These are phyloP conservation scores for Lophotis ruficrista DNA, from an alignment of 2,113 vertebrate genomes.

Conservation along the genomic window DNA sequence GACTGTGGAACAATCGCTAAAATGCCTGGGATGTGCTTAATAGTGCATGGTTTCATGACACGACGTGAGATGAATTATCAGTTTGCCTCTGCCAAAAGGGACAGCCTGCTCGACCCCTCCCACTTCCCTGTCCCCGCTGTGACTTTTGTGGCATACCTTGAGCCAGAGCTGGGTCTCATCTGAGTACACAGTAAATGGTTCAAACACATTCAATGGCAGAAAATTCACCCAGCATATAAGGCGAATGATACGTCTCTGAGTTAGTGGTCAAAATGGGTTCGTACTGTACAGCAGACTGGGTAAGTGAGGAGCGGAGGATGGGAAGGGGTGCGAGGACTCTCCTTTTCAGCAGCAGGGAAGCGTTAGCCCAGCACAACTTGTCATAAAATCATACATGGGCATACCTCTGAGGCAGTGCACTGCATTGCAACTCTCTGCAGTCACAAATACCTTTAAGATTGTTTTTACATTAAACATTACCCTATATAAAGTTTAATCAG, in stretches of 20 bases:
- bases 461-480: not conserved
- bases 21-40: not conserved
- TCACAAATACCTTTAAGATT: not conserved
- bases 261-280: not conserved
- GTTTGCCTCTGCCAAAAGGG: not conserved
- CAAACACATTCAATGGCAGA: not conserved
- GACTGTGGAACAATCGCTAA: not conserved
- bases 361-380: not conserved
- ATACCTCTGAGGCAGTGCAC: not conserved
- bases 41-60: not conserved
- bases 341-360: not conserved
- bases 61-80: not conserved
- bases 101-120: not conserved
- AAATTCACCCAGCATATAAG: not conserved
- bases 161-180: not conserved
- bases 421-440: not conserved
- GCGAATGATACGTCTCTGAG: not conserved
- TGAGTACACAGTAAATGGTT: not conserved
- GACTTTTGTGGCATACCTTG: not conserved
- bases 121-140: not conserved
- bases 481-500: not conserved
- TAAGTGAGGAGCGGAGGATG: not conserved
- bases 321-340: not conserved
- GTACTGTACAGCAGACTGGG: accelerated
- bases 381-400: not conserved